These are phyloP conservation scores for Emydoidea blandingii DNA, from an alignment of 2,797 vertebrate genomes.

Conservation along the genomic window DNA sequence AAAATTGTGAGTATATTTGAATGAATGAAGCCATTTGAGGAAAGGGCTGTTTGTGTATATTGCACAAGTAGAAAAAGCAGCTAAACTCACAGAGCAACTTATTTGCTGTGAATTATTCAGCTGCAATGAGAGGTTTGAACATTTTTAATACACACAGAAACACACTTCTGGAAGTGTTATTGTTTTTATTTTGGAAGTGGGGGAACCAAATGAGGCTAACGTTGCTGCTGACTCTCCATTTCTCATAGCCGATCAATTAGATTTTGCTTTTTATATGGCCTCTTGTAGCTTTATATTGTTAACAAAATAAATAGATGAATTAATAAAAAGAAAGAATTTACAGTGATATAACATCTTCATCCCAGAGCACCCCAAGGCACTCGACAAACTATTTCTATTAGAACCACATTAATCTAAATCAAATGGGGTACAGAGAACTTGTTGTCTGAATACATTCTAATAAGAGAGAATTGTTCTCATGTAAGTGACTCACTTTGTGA, in stretches of 20 bases:
- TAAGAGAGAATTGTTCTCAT: neutral
- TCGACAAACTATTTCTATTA: accelerated
- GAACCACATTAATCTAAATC: neutral
- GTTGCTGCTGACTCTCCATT: neutral
- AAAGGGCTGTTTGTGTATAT: neutral
- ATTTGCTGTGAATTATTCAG: neutral
- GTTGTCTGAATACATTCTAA: neutral
- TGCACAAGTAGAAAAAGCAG: neutral
- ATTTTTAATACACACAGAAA: neutral
- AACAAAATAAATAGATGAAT: neutral
- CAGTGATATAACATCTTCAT: neutral
- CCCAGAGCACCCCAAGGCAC: neutral
- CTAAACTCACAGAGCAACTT: neutral
- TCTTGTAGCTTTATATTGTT: neutral
- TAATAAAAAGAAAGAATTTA: neutral
- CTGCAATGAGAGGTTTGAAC: neutral
- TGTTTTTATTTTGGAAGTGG: neutral
- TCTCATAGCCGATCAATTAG: neutral
- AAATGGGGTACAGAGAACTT: accelerated
- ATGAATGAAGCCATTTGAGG: neutral
- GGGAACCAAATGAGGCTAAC: neutral
- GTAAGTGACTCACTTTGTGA: neutral
- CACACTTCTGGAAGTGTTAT: neutral
- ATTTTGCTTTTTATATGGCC: neutral
- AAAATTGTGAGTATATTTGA: neutral